Evolutionary conservation across 2,888 invertebrate species (phyloP).

Genomic region (Thysanoteuthis rhombus): DNA sequence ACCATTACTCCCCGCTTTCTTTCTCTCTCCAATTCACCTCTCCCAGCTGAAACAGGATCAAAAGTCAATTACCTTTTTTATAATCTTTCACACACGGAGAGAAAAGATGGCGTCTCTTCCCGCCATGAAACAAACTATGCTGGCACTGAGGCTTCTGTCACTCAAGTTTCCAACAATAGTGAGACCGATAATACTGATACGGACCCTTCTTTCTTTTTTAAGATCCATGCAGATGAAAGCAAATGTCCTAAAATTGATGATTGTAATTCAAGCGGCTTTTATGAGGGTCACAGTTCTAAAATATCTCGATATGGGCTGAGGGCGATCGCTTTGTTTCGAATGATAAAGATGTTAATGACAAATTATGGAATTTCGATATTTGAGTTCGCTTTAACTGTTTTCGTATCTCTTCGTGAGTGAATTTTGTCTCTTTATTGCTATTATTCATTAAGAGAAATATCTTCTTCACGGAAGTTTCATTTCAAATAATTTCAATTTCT

Average conservation of each 20-base stretch:
- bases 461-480: too few species aligned
- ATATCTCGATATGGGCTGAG: neutral
- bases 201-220: neutral
- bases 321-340: neutral
- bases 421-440: too few species aligned
- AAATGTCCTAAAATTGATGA: neutral
- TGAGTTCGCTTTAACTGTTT: neutral
- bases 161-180: neutral
- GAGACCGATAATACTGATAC: neutral
- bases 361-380: neutral
- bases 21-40: neutral
- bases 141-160: neutral
- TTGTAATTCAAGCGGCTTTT: neutral
- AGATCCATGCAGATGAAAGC: neutral
- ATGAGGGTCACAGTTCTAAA: neutral
- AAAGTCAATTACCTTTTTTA: neutral
- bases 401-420: neutral
- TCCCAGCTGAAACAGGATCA: neutral
- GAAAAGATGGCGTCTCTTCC: neutral
- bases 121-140: neutral
- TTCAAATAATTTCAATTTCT: too few species aligned
- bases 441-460: too few species aligned
- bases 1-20: neutral
- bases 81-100: neutral
- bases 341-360: neutral